These are phyloP conservation scores for Enchytraeus crypticus DNA, from an alignment of 2,888 invertebrate genomes.

Conservation along the genomic window DNA sequence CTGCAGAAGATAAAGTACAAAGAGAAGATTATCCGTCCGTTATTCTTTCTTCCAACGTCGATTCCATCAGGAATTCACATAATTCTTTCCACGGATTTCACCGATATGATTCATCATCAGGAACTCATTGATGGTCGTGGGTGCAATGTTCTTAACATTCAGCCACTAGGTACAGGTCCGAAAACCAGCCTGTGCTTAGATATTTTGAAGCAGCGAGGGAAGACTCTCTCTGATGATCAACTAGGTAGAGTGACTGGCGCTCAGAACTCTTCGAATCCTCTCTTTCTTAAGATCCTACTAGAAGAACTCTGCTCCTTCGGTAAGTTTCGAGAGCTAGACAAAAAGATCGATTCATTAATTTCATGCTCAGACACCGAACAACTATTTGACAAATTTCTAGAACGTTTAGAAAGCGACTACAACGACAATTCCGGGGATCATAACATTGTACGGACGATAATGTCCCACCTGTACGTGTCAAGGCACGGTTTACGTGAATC, in stretches of 20 bases:
- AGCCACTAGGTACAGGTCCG: neutral
- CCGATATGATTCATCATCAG: neutral
- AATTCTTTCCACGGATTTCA: constrained; percentile 4
- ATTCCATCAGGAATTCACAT: constrained; percentile 8
- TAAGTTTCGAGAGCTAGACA: constrained; percentile 37
- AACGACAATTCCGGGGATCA: constrained; percentile 1
- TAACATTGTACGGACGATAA: constrained; percentile 21
- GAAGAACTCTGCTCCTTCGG: constrained; percentile 40
- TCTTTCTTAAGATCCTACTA: constrained; percentile 35
- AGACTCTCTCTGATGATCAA: constrained; percentile 35
- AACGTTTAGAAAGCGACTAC: constrained; percentile 14
- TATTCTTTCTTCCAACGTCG: constrained; percentile 14
- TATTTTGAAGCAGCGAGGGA: constrained; percentile 32
- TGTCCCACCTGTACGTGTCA: constrained; percentile 31
- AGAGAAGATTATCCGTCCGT: constrained; percentile 2
- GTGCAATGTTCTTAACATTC: neutral
- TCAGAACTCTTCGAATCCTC: constrained; percentile 33
- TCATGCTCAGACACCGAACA: neutral
- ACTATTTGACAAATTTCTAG: constrained; percentile 8
- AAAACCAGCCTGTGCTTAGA: constrained; percentile 18
- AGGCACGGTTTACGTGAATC: constrained; percentile 35
- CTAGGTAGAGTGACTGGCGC: constrained; percentile 31
- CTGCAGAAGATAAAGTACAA: constrained; percentile 4
- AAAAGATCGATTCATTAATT: constrained; percentile 31
- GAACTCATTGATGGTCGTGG: neutral